Percentiles rank a stretch among this genome's conserved stretches.
These are phyloP conservation scores for Hystrix brachyura DNA, from an alignment of 2,113 vertebrate genomes.

Conservation along the genomic window DNA sequence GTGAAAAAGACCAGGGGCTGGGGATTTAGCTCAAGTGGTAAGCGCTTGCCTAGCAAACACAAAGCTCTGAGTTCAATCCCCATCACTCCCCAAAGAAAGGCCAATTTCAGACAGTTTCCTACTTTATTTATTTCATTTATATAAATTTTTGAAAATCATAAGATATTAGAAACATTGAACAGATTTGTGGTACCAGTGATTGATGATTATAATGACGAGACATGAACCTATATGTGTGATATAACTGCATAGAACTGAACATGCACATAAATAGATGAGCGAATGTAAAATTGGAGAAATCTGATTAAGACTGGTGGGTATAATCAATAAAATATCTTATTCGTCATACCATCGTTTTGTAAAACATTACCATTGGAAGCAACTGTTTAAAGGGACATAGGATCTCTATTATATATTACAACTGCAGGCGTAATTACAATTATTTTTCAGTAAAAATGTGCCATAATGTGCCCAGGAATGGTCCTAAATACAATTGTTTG, in stretches of 20 bases:
- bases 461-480: neutral
- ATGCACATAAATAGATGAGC: neutral
- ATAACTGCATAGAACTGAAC: neutral
- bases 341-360: neutral
- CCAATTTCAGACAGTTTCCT: neutral
- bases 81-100: neutral
- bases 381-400: neutral
- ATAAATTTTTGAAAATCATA: neutral
- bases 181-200: neutral
- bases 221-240: neutral
- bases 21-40: too few species aligned
- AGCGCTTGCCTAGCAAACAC: too few species aligned
- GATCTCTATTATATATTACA: neutral
- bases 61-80: too few species aligned
- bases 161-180: neutral
- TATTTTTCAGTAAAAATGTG: neutral
- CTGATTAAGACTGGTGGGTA: neutral
- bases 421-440: neutral
- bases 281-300: neutral
- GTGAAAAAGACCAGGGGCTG: neutral
- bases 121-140: constrained; percentile 10
- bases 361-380: neutral
- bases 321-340: constrained; percentile 5
- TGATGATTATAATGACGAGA: neutral
- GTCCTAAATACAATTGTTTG: neutral